These are phyloP conservation scores for Caenorhabditis latens DNA, from an alignment of 1,140 invertebrate genomes.

Conservation along the genomic window DNA sequence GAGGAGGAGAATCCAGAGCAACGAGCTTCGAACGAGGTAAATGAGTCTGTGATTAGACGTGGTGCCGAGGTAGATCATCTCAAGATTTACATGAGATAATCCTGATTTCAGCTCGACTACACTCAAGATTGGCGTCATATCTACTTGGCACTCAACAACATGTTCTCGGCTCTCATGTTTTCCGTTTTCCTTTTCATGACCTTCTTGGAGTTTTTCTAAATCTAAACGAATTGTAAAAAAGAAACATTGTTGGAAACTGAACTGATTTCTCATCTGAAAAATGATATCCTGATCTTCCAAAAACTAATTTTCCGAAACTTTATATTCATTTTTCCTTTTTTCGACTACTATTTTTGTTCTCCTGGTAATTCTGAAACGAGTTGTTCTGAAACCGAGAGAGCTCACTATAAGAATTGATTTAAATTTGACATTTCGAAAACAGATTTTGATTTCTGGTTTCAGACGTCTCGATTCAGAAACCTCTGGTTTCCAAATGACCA, in stretches of 20 bases:
- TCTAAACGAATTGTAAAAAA: not conserved
- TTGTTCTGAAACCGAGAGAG: too few species aligned
- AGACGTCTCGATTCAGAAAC: too few species aligned
- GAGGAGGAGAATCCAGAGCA: constrained; percentile 61
- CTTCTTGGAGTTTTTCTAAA: constrained; percentile 74
- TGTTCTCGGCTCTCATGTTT: constrained; percentile 74
- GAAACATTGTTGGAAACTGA: too few species aligned
- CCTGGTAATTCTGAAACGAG: too few species aligned
- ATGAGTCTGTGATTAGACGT: constrained; percentile 50
- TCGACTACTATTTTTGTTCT: too few species aligned
- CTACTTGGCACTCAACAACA: constrained; percentile 75
- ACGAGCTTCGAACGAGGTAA: constrained; percentile 40
- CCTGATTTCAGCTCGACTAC: constrained; percentile 66
- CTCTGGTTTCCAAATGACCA: too few species aligned
- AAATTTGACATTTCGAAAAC: too few species aligned
- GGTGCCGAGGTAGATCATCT: constrained; percentile 37
- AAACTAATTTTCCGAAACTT: too few species aligned
- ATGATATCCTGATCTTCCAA: too few species aligned
- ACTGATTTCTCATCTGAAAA: not conserved
- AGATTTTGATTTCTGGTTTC: too few species aligned
- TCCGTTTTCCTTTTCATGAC: constrained; percentile 74
- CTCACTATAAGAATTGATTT: too few species aligned
- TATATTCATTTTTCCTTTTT: too few species aligned
- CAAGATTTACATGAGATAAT: not conserved
- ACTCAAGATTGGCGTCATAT: constrained; percentile 76